Evolutionary conservation across 2,113 vertebrate genomes (phyloP).

Genomic region (Picathartes gymnocephalus): DNA sequence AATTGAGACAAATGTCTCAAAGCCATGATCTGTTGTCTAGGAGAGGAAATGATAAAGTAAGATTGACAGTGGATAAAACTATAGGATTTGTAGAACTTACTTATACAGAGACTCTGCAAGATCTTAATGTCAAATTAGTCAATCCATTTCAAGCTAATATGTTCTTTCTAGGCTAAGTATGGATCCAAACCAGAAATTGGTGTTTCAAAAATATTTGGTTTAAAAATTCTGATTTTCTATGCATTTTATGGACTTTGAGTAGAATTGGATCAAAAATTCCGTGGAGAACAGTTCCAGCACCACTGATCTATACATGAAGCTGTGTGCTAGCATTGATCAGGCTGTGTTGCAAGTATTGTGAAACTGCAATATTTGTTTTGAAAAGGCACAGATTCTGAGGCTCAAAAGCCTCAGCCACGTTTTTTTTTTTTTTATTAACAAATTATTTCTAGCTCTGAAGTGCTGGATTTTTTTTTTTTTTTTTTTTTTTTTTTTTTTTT

Average conservation of each 20-base stretch:
- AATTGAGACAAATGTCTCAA: background rate
- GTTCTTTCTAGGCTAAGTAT: background rate
- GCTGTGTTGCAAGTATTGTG: constrained; percentile 33
- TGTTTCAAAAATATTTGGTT: background rate
- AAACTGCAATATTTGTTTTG: constrained; percentile 26
- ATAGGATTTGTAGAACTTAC: background rate
- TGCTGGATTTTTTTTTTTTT: background rate
- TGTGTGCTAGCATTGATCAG: background rate
- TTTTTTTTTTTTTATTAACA: background rate
- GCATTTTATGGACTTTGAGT: background rate
- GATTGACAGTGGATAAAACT: background rate
- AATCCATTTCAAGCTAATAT: background rate
- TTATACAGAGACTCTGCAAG: background rate
- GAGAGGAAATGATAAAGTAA: background rate
- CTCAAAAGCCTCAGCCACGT: background rate
- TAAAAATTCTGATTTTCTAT: background rate
- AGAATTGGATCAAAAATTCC: background rate
- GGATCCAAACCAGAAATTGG: background rate
- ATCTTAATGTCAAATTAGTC: background rate
- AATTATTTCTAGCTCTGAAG: background rate
- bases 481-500: too few relatives aligned
- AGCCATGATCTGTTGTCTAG: background rate
- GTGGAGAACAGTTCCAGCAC: background rate
- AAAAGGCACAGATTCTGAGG: background rate
- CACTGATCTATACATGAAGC: background rate